Base-by-base conservation (phyloP, 2,888 invertebrate genomes). In the Microctonus brassicae region DNA sequence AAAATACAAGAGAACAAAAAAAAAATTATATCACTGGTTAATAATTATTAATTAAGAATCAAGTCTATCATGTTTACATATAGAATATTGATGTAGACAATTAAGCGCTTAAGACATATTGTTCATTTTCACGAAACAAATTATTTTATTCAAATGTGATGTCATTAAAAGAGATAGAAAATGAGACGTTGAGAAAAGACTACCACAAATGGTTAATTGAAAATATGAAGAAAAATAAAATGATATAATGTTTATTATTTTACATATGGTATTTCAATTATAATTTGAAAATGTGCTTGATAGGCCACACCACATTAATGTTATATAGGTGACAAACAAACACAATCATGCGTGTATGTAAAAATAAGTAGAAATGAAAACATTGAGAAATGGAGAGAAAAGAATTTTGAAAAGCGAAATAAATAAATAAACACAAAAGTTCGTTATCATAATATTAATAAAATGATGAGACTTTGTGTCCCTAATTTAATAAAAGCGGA, bases 191-290 rank as follows among this genome's bases (percentile, higher is more conserved):
- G 65, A 47, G 10, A 60, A 68, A 70, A 47, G 39, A 55, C 42
- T 57, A 68, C 55, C 34, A 52, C 24, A 39, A 66, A 69, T 47
- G 36, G 67, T n/a, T 3, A 60, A 65, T 62, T 57, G 52, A 57
- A 64, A 72, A 71, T 67, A 72, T 69, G 57, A 62, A 67, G 26
- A 47, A 29, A 67, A 22, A 52, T 58, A 60, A 62, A 64, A 60
- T 58, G 55, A 47, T 47, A 47, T 47, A 47, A 17, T 47, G 17
- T 47, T 47, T 47, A 47, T 47, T 47, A 47, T 47, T n/a, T 6
- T 47, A 20, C 17, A 20, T 47, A n/a, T n/a, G n/a, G 60, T 62
- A 42, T 47, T 61, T 36, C 55, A 42, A 64, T 63, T 60, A n/a
- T n/a, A 29, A 36, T 64, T 65, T 55, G 57, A 68, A 33, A 42